Evolutionary conservation across 2,113 vertebrate genomes (phyloP), one percentile per base, ranked within the genome.

Genomic region (Tamias sibiricus): DNA sequence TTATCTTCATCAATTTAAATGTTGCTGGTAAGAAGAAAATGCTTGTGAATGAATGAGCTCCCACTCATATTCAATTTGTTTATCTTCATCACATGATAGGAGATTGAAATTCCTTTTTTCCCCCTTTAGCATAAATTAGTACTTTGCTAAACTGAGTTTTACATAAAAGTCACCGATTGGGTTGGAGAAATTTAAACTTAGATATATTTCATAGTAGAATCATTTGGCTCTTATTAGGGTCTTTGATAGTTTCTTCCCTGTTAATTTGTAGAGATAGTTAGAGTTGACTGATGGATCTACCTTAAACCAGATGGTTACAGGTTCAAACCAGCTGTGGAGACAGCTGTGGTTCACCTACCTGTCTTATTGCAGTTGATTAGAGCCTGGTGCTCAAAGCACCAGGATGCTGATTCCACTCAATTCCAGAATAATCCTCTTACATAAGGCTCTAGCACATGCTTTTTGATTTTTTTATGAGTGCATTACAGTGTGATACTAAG

Each of bases 381-480:
- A 90, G 17, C 32, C 57, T 95, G 59, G 35, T 90, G 72, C 47
- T 57, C 49, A 95, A 92, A 81, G 49, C 57, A 57, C 42, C 80
- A 83, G 44, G 52, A 52, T 81, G 40, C 47, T 77, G 66, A 83
- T 92, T 96, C n/a, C 4, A 28, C 95, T 92, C 77, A 42, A 68
- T 94, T 54, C 47, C 71, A 87, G 54, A 87, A 1, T 94, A 87
- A 54, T 81, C 81, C 71, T 95, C 88, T 95, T 94, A 84, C n/a
- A 57, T 96, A 97, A 96, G 57, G 71, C 83, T 95, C n/a, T 13
- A 87, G 71, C 59, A 88, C 3, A 35, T 79, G 76, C 24, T 57
- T 92, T 93, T 95, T 87, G 2, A 44, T 66, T 96, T 95, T 52
- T 49, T 77, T 54, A n/a, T 88, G 92, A 69, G 88, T 88, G 91